phyloP scores from a whole-genome alignment of 2,113 vertebrate genomes.

The Cygnus buccinator region DNA sequence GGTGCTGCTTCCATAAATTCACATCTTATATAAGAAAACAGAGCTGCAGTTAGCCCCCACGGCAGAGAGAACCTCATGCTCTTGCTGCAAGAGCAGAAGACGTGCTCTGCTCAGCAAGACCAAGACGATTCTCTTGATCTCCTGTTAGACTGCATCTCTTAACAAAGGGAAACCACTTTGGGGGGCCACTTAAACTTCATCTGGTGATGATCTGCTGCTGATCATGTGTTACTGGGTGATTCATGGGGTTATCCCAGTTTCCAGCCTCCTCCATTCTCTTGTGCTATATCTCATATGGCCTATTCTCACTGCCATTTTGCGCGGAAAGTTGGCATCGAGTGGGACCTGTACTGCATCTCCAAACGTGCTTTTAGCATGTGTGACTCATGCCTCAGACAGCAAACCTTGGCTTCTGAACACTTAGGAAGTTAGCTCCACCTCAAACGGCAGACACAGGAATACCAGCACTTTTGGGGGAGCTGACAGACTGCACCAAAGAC shows the following conservation, averaged over 20 bases:
- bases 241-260: neutral
- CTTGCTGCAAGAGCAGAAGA: neutral
- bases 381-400: conserved; percentile 34
- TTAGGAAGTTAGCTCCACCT: neutral
- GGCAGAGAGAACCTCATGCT: neutral
- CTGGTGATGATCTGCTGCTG: neutral
- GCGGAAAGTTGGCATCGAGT: neutral
- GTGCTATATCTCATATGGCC: neutral
- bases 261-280: neutral
- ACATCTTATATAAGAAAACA: neutral
- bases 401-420: neutral
- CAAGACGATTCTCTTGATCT: neutral
- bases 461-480: neutral
- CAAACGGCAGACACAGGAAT: neutral
- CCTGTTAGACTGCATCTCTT: neutral
- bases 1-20: neutral
- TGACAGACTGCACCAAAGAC: neutral
- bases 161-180: neutral
- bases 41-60: neutral
- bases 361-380: neutral
- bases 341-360: neutral
- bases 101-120: neutral
- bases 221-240: neutral
- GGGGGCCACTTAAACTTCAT: neutral
- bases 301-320: neutral